phyloP scores from a whole-genome alignment of 92 coral and sea anemone genomes.

The Porites cylindrica region DNA sequence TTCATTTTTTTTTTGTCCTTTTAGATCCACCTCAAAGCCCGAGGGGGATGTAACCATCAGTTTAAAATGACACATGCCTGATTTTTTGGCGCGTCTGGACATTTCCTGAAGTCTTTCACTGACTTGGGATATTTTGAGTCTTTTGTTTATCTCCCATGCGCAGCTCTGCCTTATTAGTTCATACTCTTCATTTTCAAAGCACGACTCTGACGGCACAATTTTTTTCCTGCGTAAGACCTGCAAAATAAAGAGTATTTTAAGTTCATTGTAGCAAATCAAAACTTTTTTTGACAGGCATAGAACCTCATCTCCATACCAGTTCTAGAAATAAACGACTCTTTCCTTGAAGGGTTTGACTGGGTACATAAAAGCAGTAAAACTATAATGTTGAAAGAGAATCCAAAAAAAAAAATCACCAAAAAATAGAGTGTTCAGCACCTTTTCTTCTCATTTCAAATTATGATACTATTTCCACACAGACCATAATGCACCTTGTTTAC shows the following conservation, averaged over 20 bases:
- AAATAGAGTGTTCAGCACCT: too few relatives aligned
- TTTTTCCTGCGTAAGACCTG: not conserved
- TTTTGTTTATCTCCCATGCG: too few relatives aligned
- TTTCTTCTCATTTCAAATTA: too few relatives aligned
- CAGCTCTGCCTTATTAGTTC: slow-evolving; percentile 15
- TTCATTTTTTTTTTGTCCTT: too few relatives aligned
- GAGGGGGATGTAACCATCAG: too few relatives aligned
- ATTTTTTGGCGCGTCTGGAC: not conserved
- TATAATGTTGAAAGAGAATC: too few relatives aligned
- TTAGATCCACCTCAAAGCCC: too few relatives aligned
- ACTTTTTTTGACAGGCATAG: not conserved
- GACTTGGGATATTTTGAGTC: not conserved
- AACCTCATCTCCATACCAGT: not conserved
- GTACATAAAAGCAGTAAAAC: too few relatives aligned
- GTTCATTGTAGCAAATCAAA: not conserved
- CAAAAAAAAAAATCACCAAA: too few relatives aligned
- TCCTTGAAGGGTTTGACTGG: not conserved
- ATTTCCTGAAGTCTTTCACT: not conserved
- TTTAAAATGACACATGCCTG: not conserved
- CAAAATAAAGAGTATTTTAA: not conserved
- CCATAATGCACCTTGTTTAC: too few relatives aligned
- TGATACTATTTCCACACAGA: too few relatives aligned
- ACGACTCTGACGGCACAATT: not conserved
- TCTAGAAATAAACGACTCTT: not conserved
- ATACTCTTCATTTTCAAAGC: not conserved